These are phyloP conservation scores for Lepidonotus clava DNA, from an alignment of 2,888 invertebrate species.

Conservation along the genomic window DNA sequence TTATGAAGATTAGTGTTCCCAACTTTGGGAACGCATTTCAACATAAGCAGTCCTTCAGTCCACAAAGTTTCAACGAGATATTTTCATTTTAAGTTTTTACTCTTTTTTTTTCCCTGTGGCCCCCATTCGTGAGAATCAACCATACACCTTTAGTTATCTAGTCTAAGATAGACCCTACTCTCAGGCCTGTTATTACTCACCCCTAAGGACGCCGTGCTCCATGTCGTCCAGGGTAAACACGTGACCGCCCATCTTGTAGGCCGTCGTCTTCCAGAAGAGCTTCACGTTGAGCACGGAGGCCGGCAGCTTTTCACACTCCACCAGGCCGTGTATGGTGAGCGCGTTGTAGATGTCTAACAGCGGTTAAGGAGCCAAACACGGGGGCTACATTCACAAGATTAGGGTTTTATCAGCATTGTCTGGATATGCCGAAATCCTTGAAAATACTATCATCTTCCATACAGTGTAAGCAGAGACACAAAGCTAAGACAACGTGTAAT, in stretches of 20 bases:
- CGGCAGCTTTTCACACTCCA: constrained; percentile 70
- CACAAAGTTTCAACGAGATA: too few species aligned
- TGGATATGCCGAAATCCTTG: too few species aligned
- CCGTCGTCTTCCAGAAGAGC: constrained; percentile 80
- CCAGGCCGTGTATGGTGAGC: constrained; percentile 79
- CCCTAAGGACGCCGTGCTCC: constrained; percentile 81
- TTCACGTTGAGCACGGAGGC: constrained; percentile 77
- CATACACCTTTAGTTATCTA: too few species aligned
- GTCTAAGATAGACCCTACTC: neutral
- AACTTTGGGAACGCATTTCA: too few species aligned
- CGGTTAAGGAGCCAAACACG: constrained; percentile 15
- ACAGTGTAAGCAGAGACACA: too few species aligned
- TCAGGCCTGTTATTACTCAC: constrained; percentile 67
- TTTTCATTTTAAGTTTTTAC: too few species aligned
- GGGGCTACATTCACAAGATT: too few species aligned
- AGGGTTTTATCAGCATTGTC: too few species aligned
- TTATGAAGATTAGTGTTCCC: too few species aligned
- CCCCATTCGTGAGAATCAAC: neutral
- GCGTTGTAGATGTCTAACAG: constrained; percentile 79
- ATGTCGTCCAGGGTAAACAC: constrained; percentile 80
- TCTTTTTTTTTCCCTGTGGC: neutral
- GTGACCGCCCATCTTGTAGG: constrained; percentile 78
- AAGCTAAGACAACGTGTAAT: too few species aligned
- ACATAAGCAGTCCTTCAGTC: too few species aligned
- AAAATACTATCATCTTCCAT: too few species aligned